Percentiles rank a stretch among this genome's conserved stretches.
Conservation (phyloP, 92 coral and sea anemone species). For the Porites lobata region DNA sequence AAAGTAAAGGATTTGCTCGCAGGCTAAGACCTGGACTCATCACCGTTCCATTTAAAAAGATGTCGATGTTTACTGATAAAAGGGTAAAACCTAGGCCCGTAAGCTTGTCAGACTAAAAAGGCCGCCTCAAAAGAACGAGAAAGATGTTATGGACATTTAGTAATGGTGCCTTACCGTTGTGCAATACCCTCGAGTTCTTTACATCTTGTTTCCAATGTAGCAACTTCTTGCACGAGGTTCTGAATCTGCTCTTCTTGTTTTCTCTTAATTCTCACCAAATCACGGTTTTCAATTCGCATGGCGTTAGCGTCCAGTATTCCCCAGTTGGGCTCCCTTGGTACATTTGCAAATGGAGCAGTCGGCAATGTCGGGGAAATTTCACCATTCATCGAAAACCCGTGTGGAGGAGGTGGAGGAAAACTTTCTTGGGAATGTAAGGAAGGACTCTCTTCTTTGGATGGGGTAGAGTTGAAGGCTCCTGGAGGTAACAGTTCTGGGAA, state of each 20-base stretch:
- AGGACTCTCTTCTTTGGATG: neutral
- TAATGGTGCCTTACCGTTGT: conserved; percentile 52
- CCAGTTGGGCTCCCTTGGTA: conserved; percentile 23
- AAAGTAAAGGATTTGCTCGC: no score
- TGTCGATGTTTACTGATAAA: neutral
- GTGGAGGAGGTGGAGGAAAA: conserved; percentile 31
- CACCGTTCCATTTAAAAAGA: neutral
- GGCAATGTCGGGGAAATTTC: conserved; percentile 22
- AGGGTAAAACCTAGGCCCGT: no score
- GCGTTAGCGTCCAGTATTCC: conserved; percentile 48
- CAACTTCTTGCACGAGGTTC: conserved; percentile 77
- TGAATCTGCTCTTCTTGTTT: conserved; percentile 77
- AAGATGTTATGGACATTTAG: neutral
- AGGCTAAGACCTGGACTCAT: no score
- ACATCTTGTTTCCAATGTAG: conserved; percentile 55
- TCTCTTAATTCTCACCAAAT: conserved; percentile 70
- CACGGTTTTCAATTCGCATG: conserved; percentile 61
- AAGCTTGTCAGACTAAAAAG: no score
- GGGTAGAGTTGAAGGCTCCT: neutral
- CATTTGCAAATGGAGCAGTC: neutral
- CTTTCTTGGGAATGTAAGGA: conserved; percentile 25
- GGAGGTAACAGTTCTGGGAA: neutral
- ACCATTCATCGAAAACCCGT: conserved; percentile 27
- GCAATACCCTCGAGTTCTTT: conserved; percentile 59
- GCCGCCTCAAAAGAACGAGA: no score